Evolutionary conservation across 2,888 invertebrate genomes (phyloP), one percentile per base, ranked within the genome.

Genomic region (Deroplatys truncata): DNA sequence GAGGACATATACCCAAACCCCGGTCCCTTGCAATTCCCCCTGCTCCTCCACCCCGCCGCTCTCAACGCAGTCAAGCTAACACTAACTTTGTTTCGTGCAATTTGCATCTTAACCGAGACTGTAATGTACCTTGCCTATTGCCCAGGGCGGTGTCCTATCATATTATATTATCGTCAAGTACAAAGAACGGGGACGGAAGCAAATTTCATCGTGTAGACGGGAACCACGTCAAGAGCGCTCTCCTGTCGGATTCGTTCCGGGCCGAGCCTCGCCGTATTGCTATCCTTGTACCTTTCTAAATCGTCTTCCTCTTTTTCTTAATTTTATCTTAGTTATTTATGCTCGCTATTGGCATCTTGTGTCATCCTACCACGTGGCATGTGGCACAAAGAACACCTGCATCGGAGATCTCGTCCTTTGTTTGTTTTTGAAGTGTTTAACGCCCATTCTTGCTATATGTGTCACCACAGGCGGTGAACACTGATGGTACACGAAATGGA

Each of bases 81-180:
- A 88, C 90, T 90, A 90, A 90, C 90, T 90, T 90, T 86, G 90
- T 90, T 90, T 89, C 90, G 90, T 83, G 88, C 90, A 90, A 90
- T 90, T 90, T 90, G 90, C 90, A 90, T 90, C 90, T 90, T 90
- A 90, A 90, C 90, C 88, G 90, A 85, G 72, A 35, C 82, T 82
- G 87, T 87, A 87, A 87, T 87, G 87, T 87, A 87, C 87, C 87
- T 87, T 87, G 87, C 87, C 87, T 87, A 83, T 87, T 43, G 87
- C 87, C 83, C n/a, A 31, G 13, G 87, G 87, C 87, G 28, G 35
- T 87, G 87, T 87, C 87, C 87, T 87, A 82, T 87, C 87, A 20
- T 35, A 83, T 87, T 87, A 87, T 87, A 87, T 87, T 87, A 87
- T 35, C 87, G 87, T 35, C n/a, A 31, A 82, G 87, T 82, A 83